phyloP scores from a whole-genome alignment of 2,113 vertebrate species.

The Macaca mulatta region DNA sequence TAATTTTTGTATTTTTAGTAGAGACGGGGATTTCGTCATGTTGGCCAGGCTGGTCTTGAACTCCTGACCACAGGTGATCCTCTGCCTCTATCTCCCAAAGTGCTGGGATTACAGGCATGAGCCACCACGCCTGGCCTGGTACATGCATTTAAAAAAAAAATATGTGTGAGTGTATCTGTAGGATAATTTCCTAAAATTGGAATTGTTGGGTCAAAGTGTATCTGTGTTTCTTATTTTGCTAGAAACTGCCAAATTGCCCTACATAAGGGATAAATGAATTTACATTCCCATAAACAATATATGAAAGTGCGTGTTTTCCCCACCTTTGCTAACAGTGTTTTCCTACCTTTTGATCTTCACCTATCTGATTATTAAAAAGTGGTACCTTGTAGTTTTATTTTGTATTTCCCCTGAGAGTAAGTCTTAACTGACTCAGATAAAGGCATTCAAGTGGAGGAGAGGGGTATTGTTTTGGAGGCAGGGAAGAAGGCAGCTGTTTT shows the following conservation, averaged over 20 bases:
- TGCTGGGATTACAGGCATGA: neutral
- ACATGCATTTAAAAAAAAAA: no score
- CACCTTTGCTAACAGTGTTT: constrained; percentile 19
- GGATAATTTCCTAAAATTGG: constrained; percentile 9
- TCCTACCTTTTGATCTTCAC: neutral
- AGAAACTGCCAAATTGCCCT: constrained; percentile 5
- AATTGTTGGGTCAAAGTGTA: neutral
- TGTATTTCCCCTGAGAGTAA: neutral
- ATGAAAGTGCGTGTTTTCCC: neutral
- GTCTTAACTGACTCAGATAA: neutral
- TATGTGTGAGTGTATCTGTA: neutral
- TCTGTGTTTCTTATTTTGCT: neutral
- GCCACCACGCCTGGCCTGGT: neutral
- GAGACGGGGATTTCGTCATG: neutral
- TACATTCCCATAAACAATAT: neutral
- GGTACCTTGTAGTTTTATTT: neutral
- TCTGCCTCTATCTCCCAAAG: neutral
- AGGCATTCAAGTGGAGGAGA: neutral
- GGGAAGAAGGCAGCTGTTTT: neutral
- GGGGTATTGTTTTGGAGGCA: neutral
- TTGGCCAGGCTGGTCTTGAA: neutral
- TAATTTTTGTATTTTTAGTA: neutral
- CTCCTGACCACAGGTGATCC: neutral
- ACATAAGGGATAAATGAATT: neutral
- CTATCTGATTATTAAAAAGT: neutral